These are phyloP conservation scores for Solenopsis invicta DNA, from an alignment of 1,140 invertebrate genomes.

Conservation along the genomic window DNA sequence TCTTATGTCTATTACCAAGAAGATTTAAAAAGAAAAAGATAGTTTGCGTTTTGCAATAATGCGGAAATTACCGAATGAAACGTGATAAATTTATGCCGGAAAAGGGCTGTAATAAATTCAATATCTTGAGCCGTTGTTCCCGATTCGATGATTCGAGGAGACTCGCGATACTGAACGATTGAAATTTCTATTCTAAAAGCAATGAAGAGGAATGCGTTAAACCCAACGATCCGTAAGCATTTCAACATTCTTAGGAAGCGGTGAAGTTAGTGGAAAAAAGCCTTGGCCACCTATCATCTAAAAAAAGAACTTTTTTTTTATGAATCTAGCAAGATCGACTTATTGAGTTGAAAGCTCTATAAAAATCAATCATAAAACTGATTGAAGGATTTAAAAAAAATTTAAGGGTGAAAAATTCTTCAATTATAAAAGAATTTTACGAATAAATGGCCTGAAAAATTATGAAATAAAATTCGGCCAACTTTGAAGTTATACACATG, in stretches of 20 bases:
- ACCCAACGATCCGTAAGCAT: conserved; percentile 21
- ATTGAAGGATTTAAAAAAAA: background rate
- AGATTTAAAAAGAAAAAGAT: background rate
- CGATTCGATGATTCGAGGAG: background rate
- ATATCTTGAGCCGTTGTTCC: background rate
- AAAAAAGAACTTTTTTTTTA: background rate
- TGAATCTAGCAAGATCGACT: conserved; percentile 12
- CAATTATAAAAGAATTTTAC: conserved; percentile 21
- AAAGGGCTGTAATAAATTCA: conserved; percentile 6
- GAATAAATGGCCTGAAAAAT: too few species aligned
- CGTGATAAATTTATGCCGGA: conserved; percentile 3
- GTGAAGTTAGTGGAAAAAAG: conserved; percentile 27
- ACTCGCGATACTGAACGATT: conserved; percentile 22
- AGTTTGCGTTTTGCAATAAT: background rate
- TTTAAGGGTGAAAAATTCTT: background rate
- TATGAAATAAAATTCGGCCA: background rate
- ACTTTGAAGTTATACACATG: background rate
- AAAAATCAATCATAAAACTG: background rate
- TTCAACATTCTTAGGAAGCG: conserved; percentile 21
- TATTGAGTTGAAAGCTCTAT: background rate
- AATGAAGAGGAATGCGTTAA: conserved; percentile 41
- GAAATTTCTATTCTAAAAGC: conserved; percentile 24
- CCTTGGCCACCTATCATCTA: background rate
- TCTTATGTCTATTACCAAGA: background rate
- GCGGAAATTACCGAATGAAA: conserved; percentile 26